Evolutionary conservation across 2,888 invertebrate species (phyloP), one percentile per base, ranked within the genome.

Genomic region (Dione vanillae): DNA sequence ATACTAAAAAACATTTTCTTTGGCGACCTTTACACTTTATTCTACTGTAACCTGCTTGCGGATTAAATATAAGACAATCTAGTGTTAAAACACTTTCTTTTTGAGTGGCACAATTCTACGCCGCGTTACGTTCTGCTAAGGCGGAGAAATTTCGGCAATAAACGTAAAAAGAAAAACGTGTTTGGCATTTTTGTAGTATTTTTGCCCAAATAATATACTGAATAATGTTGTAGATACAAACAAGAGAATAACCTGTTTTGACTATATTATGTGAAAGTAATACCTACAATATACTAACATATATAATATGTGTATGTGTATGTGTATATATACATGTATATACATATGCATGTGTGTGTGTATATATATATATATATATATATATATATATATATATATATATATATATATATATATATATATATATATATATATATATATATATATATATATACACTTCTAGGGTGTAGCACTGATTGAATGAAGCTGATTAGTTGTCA

Each of bases 401-500:
- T 37, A 54, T n/a, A 10, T 37, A 35, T 35, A 54, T n/a, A n/a
- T n/a, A 54, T n/a, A 35, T 2, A n/a, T 35, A n/a, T n/a, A 37
- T 45, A 40, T 19, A 56, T 20, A 20, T 20, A 20, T 20, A 12
- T n/a, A n/a, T 35, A 10, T 16, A 37, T 27, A 14, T 54, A 10
- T 51, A 9, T 51, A 3, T 58, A 40, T 43, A 35, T 41, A 41
- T 14, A 43, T 11, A 64, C 47, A 14, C 49, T 16, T 14, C 37
- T 49, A 49, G 51, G 40, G 64, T 51, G 49, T 51, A 51, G 14
- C 64, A 2, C 43, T 51, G 27, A 45, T 51, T 43, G 16, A 51
- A 58, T 61, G 59, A 16, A 47, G 51, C 61, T 67, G 61, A 61
- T 67, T 67, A 61, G 35, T 51, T 41, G 27, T 61, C 0, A 49